Conservation (phyloP, 2,888 invertebrate species). For the Volucella bombylans region DNA sequence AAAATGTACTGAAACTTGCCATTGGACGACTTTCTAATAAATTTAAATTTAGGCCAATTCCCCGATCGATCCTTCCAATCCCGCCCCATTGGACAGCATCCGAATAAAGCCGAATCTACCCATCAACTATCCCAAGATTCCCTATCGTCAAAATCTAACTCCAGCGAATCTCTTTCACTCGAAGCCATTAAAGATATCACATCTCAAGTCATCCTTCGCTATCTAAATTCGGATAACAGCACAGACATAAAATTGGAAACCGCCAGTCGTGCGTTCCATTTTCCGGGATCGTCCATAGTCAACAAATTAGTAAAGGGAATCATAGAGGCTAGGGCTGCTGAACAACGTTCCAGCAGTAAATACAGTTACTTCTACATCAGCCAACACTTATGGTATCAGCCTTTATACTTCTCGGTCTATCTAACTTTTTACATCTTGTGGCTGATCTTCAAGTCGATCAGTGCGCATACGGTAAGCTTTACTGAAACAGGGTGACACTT, state of each 20-base stretch:
- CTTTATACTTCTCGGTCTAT: conserved; percentile 57
- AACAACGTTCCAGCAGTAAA: conserved; percentile 32
- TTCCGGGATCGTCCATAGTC: conserved; percentile 4
- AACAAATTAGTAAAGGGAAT: conserved; percentile 31
- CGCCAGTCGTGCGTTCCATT: conserved; percentile 18
- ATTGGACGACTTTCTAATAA: background rate
- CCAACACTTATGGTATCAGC: conserved; percentile 43
- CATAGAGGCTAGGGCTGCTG: conserved; percentile 36
- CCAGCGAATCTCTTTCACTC: conserved; percentile 7
- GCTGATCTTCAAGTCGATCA: conserved; percentile 52
- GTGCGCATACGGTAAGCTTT: conserved; percentile 53
- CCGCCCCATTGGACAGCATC: conserved; percentile 15
- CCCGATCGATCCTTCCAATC: conserved; percentile 38
- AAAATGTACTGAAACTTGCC: background rate
- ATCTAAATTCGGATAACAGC: background rate
- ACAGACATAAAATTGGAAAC: background rate
- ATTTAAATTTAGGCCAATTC: conserved; percentile 41
- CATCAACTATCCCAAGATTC: conserved; percentile 14
- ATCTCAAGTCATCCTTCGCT: background rate
- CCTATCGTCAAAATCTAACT: conserved; percentile 16
- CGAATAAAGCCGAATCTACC: conserved; percentile 7
- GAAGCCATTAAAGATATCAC: background rate
- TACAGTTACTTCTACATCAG: conserved; percentile 65
- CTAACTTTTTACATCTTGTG: conserved; percentile 55
- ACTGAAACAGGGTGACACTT: background rate